These are phyloP conservation scores for Dendrocopos noguchii DNA, from an alignment of 2,113 vertebrate species.

Conservation along the genomic window DNA sequence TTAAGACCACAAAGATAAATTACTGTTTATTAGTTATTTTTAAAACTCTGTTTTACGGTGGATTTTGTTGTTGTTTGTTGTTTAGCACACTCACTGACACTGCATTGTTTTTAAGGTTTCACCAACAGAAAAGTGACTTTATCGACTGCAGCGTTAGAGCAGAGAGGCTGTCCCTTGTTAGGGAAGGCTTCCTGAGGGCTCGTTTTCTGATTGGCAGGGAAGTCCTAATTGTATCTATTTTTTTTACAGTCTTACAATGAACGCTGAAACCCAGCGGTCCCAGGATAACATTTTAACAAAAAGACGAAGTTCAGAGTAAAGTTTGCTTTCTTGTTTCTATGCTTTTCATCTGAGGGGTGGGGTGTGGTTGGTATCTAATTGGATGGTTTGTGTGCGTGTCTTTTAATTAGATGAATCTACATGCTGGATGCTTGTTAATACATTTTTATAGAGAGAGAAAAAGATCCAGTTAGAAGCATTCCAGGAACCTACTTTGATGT, in stretches of 20 bases:
- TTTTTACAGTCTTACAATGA: not conserved
- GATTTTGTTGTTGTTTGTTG: not conserved
- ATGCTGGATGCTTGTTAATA: not conserved
- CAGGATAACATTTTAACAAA: not conserved
- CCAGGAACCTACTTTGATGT: not conserved
- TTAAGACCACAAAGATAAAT: not conserved
- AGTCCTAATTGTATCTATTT: not conserved
- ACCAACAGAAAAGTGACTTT: not conserved
- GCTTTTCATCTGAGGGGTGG: not conserved
- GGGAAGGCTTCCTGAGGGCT: not conserved
- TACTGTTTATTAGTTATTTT: not conserved
- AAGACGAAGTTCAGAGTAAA: not conserved
- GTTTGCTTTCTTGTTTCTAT: not conserved
- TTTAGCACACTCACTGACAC: not conserved
- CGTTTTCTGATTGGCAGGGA: not conserved
- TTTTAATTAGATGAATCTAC: not conserved
- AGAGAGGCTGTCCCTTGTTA: not conserved
- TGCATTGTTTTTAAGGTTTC: not conserved
- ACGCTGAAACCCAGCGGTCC: not conserved
- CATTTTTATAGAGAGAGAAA: not conserved
- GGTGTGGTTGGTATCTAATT: not conserved
- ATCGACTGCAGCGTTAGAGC: not conserved
- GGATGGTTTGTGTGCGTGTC: not conserved
- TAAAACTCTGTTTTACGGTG: not conserved
- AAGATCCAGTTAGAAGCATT: not conserved